Conservation (phyloP, 2,113 vertebrate genomes). For the Brachyistius frenatus region DNA sequence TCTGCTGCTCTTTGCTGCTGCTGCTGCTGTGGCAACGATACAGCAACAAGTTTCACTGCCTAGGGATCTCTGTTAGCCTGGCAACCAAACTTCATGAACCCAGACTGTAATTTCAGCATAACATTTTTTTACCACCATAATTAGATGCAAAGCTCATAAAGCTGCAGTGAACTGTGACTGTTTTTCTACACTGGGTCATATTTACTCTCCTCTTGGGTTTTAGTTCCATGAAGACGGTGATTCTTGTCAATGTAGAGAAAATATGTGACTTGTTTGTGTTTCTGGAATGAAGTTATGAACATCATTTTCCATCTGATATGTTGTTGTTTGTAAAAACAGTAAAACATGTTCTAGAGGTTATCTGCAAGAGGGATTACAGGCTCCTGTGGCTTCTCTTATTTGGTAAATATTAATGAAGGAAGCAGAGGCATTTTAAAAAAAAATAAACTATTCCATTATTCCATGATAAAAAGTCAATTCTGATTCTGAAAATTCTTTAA, state of each 20-base stretch:
- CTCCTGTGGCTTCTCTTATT: conserved; percentile 29
- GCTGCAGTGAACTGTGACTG: conserved; percentile 38
- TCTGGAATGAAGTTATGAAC: conserved; percentile 15
- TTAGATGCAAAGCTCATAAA: conserved; percentile 52
- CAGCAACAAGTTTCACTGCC: conserved; percentile 68
- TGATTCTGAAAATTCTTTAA: not conserved
- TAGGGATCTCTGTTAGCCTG: conserved; percentile 46
- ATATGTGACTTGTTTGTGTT: conserved; percentile 24
- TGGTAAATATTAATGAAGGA: conserved; percentile 19
- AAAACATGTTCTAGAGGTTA: conserved; percentile 26
- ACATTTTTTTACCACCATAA: conserved; percentile 27
- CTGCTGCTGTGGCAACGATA: conserved; percentile 71
- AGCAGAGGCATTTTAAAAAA: not conserved
- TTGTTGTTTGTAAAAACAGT: conserved; percentile 28
- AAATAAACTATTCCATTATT: conserved; percentile 15
- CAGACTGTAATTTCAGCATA: conserved; percentile 48
- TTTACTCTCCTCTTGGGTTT: conserved; percentile 22
- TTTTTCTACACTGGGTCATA: conserved; percentile 47
- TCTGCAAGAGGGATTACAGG: conserved; percentile 34
- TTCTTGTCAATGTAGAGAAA: conserved; percentile 31
- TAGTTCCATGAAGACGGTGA: conserved; percentile 20
- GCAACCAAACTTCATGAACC: conserved; percentile 56
- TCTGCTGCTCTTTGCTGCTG: conserved; percentile 63
- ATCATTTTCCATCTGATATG: conserved; percentile 1
- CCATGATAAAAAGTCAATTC: not conserved